These are phyloP conservation scores for Nemapogon koenigi DNA, from an alignment of 2,888 invertebrate genomes.

Conservation along the genomic window DNA sequence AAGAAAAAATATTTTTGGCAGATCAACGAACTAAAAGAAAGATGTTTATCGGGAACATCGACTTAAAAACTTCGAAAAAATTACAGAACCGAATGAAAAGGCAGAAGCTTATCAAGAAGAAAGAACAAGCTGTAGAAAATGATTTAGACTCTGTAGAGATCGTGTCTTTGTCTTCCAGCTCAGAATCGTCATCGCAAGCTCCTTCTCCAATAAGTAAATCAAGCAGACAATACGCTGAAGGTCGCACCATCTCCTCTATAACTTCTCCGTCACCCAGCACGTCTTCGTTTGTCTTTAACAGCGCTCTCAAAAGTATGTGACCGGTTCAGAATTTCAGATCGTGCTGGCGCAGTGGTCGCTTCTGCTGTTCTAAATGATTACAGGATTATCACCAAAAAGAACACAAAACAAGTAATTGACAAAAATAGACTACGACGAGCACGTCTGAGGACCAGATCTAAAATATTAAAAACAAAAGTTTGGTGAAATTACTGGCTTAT, in stretches of 20 bases:
- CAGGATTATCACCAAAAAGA: neutral
- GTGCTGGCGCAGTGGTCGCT: neutral
- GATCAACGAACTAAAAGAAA: neutral
- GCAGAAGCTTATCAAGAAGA: neutral
- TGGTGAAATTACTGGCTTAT: neutral
- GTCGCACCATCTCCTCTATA: neutral
- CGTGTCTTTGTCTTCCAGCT: neutral
- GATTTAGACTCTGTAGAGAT: neutral
- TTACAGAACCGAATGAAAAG: neutral
- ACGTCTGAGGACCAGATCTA: neutral
- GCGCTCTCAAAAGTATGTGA: neutral
- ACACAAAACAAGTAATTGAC: neutral
- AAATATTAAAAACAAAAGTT: neutral
- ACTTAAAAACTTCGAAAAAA: neutral
- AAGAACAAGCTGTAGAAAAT: neutral
- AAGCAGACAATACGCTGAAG: neutral
- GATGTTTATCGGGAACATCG: neutral
- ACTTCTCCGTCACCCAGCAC: neutral
- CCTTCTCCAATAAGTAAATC: neutral
- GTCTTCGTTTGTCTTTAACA: neutral
- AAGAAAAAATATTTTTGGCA: neutral
- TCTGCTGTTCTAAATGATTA: neutral
- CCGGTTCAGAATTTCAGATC: neutral
- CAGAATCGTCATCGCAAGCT: neutral
- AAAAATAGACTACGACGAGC: neutral